Evolutionary conservation across 2,113 vertebrate species (phyloP).

Genomic region (Sakesphorus luctuosus): DNA sequence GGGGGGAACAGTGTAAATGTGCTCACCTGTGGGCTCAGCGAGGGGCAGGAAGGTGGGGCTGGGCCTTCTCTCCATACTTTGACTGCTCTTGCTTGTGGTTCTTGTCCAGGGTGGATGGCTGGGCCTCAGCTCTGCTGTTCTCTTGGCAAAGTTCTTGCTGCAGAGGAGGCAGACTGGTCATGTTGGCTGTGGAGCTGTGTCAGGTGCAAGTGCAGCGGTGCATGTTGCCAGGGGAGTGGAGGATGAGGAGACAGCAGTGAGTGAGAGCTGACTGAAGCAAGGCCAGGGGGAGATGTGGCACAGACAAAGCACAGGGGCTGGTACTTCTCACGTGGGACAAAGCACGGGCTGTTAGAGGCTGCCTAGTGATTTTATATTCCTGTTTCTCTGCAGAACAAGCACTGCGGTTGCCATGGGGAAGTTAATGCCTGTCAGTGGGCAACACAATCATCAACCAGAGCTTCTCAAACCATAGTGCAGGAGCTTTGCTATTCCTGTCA

Average conservation of each 20-base stretch:
- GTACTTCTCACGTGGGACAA: not conserved
- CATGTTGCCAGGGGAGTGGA: not conserved
- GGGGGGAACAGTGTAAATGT: not conserved
- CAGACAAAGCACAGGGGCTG: not conserved
- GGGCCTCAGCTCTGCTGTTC: not conserved
- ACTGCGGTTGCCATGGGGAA: constrained; percentile 54
- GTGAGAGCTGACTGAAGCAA: not conserved
- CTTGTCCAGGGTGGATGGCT: not conserved
- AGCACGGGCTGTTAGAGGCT: not conserved
- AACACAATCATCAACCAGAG: not conserved
- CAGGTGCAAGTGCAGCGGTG: not conserved
- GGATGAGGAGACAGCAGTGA: not conserved
- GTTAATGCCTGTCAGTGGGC: not conserved
- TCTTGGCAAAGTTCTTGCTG: not conserved
- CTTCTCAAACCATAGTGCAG: not conserved
- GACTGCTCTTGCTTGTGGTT: not conserved
- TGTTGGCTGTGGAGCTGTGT: not conserved
- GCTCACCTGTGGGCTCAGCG: not conserved
- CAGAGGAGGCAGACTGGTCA: not conserved
- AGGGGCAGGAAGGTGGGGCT: not conserved
- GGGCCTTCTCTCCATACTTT: not conserved
- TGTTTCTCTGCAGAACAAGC: not conserved
- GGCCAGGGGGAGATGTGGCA: not conserved
- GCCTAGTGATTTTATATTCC: not conserved
- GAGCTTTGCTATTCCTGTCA: not conserved